Base-by-base conservation (phyloP, 2,797 vertebrate genomes). In the Gephyroberyx darwinii region DNA sequence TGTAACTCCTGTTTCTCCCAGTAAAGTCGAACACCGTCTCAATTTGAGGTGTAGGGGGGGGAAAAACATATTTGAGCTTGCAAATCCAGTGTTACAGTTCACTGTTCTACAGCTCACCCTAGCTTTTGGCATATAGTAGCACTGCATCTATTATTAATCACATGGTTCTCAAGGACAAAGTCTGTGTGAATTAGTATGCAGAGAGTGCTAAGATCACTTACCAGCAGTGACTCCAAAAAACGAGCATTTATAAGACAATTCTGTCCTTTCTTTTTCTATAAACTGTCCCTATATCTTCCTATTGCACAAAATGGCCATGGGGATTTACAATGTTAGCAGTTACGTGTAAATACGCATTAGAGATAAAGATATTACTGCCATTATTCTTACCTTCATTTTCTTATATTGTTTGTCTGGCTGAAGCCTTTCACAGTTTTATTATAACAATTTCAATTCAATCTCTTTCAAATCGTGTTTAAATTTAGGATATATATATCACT, bases 141-240 rank as follows among this genome's bases (percentile, higher is more conserved):
- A 85, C 81, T 83, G 68, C 88, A 91, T 93, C 84, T 84, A 92
- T 91, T 92, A 91, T 92, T 91, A 92, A 91, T 89, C 80, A 77
- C 84, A 83, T 37, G 59, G 58, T 80, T 87, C 85, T 91, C 86
- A 89, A 92, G 89, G 87, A 91, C 74, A 57, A 80, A 74, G 48
- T 83, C 77, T 76, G 75, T 77, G 78, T 77, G 84, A 90, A 92
- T 92, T 91, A 88, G 86, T 85, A 93, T 92, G 88, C 87, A 84
- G 79, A 76, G 74, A 76, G 82, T 5, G 67, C 56, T 57, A 79
- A 87, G 81, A 85, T 90, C 84, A 75, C 81, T 90, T 87, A 87
- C 86, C 75, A 83, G 85, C 88, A 88, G 70, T 65, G 86, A 84
- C 83, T 92, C 26, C 83, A 57, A 78, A 59, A 85, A 85, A 86